Evolutionary conservation across 2,113 vertebrate genomes (phyloP).

Genomic region (Tympanuchus pallidicinctus): DNA sequence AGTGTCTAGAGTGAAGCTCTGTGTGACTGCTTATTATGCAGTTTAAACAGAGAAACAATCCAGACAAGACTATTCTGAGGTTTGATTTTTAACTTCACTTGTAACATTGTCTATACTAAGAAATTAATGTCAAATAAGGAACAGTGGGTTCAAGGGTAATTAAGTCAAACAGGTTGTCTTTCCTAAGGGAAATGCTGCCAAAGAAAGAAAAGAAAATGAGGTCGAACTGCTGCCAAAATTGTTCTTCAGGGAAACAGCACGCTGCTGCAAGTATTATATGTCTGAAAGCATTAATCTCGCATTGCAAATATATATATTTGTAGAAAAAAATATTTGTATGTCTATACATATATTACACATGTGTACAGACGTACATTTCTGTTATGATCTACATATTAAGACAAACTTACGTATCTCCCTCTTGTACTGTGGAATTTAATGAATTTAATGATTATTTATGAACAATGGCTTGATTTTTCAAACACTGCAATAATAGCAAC

Average conservation of each 20-base stretch:
- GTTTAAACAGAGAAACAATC: conserved; percentile 2
- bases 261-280: not conserved
- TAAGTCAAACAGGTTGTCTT: conserved; percentile 24
- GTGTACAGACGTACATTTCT: accelerated
- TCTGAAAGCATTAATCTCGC: not conserved
- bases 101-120: conserved; percentile 22
- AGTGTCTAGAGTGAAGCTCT: not conserved
- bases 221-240: not conserved
- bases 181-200: not conserved
- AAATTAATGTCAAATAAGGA: conserved; percentile 60
- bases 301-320: not conserved
- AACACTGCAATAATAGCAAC: not conserved
- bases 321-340: not conserved
- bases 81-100: conserved; percentile 43
- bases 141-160: conserved; percentile 44
- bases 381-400: not conserved
- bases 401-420: not conserved
- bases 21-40: conserved; percentile 9
- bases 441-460: not conserved
- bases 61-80: conserved; percentile 6
- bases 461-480: not conserved
- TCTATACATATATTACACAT: not conserved
- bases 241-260: not conserved
- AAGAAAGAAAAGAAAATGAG: not conserved
- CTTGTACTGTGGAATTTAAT: not conserved